phyloP scores from a whole-genome alignment of 2,113 vertebrate species.

The Tetraodon nigroviridis region DNA sequence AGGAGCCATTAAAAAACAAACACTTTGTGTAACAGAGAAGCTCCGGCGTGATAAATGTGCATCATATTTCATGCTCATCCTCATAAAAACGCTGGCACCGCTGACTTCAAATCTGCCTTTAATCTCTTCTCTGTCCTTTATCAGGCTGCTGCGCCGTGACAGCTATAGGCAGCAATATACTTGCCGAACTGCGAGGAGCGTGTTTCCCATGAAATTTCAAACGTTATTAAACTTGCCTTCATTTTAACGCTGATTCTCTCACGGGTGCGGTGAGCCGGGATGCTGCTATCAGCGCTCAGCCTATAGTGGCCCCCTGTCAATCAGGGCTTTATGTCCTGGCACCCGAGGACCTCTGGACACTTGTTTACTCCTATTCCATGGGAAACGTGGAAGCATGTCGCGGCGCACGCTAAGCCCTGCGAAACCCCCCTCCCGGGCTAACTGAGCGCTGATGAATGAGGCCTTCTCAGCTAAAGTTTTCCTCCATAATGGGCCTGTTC shows the following conservation, averaged over 20 bases:
- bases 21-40: background rate
- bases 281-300: slow-evolving; percentile 30
- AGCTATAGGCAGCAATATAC: slow-evolving; percentile 36
- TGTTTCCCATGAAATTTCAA: slow-evolving; percentile 43
- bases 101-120: slow-evolving; percentile 12
- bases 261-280: slow-evolving; percentile 5
- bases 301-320: slow-evolving; percentile 35
- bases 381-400: slow-evolving; percentile 21
- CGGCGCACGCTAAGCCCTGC: no score
- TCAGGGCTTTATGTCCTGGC: slow-evolving; percentile 29
- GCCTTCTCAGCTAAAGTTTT: background rate
- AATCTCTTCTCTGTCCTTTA: slow-evolving; percentile 25
- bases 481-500: slow-evolving; percentile 43
- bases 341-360: background rate
- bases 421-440: no score
- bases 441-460: slow-evolving; percentile 2
- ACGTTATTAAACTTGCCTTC: slow-evolving; percentile 18
- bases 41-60: slow-evolving; percentile 30
- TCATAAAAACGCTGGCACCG: slow-evolving; percentile 22
- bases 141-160: slow-evolving; percentile 41
- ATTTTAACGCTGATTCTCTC: slow-evolving; percentile 13
- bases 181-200: slow-evolving; percentile 11
- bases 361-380: slow-evolving; percentile 26
- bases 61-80: slow-evolving; percentile 31
- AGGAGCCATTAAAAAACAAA: background rate